Evolutionary conservation across 2,113 vertebrate genomes (phyloP), one percentile per base, ranked within the genome.

Genomic region (Chionomys nivalis): DNA sequence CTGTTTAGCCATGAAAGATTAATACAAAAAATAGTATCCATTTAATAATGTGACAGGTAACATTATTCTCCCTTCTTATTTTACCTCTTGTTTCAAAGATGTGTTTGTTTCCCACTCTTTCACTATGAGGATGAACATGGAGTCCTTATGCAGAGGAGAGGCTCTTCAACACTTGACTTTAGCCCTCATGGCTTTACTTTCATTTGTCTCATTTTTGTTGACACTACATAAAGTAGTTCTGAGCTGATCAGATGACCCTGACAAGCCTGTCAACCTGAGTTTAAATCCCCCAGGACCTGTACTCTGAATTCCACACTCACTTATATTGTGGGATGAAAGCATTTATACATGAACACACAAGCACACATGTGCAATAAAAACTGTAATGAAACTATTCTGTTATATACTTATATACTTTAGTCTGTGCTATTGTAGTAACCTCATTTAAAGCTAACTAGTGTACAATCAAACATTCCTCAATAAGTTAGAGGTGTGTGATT

Each of bases 11-110:
- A 39, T 79, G 88, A 96, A 61, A 94, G n/a, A 63, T 73, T 93
- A 68, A 77, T 42, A 55, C 63, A 66, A 44, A 52, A 93, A 92
- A 83, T 70, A 87, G 4, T 81, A 73, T 52, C 75, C 76, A 68
- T 28, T 52, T 88, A 36, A 70, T 93, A 88, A 88, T 73, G 42
- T 90, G 58, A 82, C 79, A 63, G 70, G 4, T 63, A 76, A 1
- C 3, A 83, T 73, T 2, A 4, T n/a, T 82, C 24, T 2, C 52
- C 21, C 19, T 72, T 90, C 63, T 92, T 44, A 87, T 91, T 93
- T 91, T 52, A 77, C 76, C 42, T 87, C 83, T 97, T 28, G 85
- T 95, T 95, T 93, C 90, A 95, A 95, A 93, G 81, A 11, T 5
- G 72, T 90, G 72, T 90, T 85, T 92, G 26, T 70, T 97, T 93